Evolutionary conservation across 1,140 invertebrate genomes (phyloP), one percentile per base, ranked within the genome.

Genomic region (Myzus persicae): DNA sequence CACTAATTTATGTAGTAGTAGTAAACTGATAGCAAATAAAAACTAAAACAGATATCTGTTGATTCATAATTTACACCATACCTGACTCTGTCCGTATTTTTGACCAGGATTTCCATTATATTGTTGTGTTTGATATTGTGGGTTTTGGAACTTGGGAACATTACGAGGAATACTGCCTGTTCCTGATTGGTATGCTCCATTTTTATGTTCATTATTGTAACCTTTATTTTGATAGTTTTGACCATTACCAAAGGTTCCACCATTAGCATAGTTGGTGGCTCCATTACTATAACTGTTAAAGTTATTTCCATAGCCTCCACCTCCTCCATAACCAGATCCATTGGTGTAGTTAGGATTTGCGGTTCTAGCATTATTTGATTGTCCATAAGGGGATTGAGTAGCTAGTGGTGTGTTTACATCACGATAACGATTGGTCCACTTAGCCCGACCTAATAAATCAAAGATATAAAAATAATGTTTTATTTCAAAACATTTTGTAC

Each of bases 41-140:
- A 76, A 67, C 6, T 67, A 1, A 18, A 1, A 18, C 18, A n/a
- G 22, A 18, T 76, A 8, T n/a, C n/a, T n/a, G 18, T 14, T n/a
- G 31, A n/a, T 76, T n/a, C 8, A 84, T 93, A 40, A 94, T 94
- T 48, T 94, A 94, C 31, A 76, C 95, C 94, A 93, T 95, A 95
- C 2, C 94, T 93, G 85, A 94, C 91, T 84, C 94, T 94, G 51
- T 93, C 94, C 42, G 18, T 85, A 85, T 85, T 94, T 93, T 93
- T 92, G 94, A 94, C 82, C 91, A 40, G 54, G 54, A 54, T 54
- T 93, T 40, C 81, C 91, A 54, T 93, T 93, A 42, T 51, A 93
- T 26, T 93, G 91, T 85, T 67, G 91, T 8, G 51, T 20, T 93
- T 93, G 91, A 84, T 93, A 93, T n/a, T 85, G 91, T 26, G 76